Evolutionary conservation across 2,797 vertebrate genomes (phyloP).

Genomic region (Eremophila alpestris): DNA sequence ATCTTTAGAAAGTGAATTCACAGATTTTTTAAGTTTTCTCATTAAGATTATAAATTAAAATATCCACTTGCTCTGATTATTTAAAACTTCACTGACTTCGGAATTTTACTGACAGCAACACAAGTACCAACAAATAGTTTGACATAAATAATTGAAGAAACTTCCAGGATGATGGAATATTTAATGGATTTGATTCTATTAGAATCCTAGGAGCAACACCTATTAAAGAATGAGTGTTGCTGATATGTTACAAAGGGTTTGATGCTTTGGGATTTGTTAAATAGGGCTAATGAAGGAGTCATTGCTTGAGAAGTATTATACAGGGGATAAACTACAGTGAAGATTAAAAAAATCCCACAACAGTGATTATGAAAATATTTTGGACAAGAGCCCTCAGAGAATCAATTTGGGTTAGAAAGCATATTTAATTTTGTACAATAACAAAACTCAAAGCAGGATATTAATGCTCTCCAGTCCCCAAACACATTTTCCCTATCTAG

Average conservation of each 20-base stretch:
- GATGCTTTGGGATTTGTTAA: conserved; percentile 29
- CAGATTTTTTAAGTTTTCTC: neutral
- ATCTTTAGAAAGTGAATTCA: neutral
- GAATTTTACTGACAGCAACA: neutral
- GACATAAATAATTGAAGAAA: neutral
- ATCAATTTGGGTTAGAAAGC: neutral
- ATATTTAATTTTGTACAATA: conserved; percentile 38
- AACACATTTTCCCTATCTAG: neutral
- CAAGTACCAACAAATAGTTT: neutral
- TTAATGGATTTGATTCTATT: neutral
- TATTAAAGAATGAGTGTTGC: neutral
- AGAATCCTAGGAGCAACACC: neutral
- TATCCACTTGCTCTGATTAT: neutral
- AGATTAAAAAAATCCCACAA: conserved; percentile 31
- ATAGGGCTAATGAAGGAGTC: conserved; percentile 45
- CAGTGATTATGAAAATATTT: conserved; percentile 60
- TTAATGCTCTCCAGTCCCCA: neutral
- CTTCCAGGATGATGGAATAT: neutral
- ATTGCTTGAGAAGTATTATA: conserved; percentile 2
- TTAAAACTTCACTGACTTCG: neutral
- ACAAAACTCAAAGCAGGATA: conserved; percentile 31
- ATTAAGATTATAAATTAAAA: neutral
- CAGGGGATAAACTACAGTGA: neutral
- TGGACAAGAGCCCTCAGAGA: conserved; percentile 22
- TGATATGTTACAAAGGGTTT: neutral